These are phyloP conservation scores for Cromileptes altivelis DNA, from an alignment of 2,113 vertebrate species.

Conservation along the genomic window DNA sequence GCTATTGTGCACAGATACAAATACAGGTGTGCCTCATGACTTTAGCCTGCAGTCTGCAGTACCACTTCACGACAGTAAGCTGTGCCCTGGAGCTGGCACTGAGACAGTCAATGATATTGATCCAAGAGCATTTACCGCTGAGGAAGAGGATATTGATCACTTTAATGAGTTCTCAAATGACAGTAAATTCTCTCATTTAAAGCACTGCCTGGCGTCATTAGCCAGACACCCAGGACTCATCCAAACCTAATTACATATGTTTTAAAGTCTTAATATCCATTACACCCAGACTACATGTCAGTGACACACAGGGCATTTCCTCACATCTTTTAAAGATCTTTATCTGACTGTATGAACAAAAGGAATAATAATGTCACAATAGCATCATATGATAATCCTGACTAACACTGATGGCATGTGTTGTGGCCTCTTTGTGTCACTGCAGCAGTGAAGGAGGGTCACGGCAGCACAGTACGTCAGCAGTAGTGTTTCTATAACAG, in stretches of 20 bases:
- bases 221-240: background rate
- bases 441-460: slow-evolving; percentile 35
- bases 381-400: slow-evolving; percentile 17
- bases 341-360: background rate
- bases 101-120: background rate
- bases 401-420: slow-evolving; percentile 41
- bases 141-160: background rate
- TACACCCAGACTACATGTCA: background rate
- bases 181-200: background rate
- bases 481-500: slow-evolving; percentile 33
- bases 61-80: background rate
- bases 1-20: too few relatives aligned
- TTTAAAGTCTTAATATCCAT: background rate
- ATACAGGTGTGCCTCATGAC: too few relatives aligned
- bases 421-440: slow-evolving; percentile 32
- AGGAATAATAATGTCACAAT: background rate
- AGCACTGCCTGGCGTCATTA: background rate
- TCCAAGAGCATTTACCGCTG: background rate
- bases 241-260: background rate
- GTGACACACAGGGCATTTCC: background rate
- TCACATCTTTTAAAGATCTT: background rate
- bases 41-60: slow-evolving; percentile 15
- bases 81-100: slow-evolving; percentile 8
- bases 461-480: slow-evolving; percentile 39
- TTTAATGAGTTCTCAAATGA: background rate